Evolutionary conservation across 2,888 invertebrate genomes (phyloP).

Genomic region (Torymus tubicola): DNA sequence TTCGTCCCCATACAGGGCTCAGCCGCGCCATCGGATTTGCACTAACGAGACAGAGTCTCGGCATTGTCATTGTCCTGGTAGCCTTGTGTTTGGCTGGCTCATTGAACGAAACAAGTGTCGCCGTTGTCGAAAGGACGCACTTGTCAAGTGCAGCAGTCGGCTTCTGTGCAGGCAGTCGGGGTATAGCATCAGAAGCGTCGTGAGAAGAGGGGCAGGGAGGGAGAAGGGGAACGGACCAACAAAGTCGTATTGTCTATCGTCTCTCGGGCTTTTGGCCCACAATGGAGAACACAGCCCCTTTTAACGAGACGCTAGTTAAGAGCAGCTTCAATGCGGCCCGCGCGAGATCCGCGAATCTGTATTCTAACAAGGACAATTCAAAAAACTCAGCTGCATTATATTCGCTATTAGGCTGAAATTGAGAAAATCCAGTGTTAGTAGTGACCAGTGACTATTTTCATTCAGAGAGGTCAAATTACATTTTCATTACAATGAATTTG

Average conservation of each 20-base stretch:
- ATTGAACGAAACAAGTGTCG: constrained; percentile 36
- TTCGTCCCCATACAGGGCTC: neutral
- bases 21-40: constrained; percentile 15
- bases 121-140: constrained; percentile 19
- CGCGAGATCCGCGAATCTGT: too few relatives aligned
- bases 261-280: constrained; percentile 13
- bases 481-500: too few relatives aligned
- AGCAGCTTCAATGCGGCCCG: neutral
- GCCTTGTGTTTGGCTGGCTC: too few relatives aligned
- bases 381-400: too few relatives aligned
- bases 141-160: constrained; percentile 3
- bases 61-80: neutral
- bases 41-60: constrained; percentile 38
- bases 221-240: neutral
- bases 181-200: too few relatives aligned
- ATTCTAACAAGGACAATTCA: too few relatives aligned
- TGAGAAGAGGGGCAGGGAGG: neutral
- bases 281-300: constrained; percentile 18
- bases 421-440: too few relatives aligned
- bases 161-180: neutral
- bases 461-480: too few relatives aligned
- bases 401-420: too few relatives aligned
- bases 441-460: too few relatives aligned
- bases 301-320: constrained; percentile 39
- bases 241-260: constrained; percentile 36